These are phyloP conservation scores for Trissoscelio sp. DNA, from an alignment of 2,888 invertebrate genomes.

Conservation along the genomic window DNA sequence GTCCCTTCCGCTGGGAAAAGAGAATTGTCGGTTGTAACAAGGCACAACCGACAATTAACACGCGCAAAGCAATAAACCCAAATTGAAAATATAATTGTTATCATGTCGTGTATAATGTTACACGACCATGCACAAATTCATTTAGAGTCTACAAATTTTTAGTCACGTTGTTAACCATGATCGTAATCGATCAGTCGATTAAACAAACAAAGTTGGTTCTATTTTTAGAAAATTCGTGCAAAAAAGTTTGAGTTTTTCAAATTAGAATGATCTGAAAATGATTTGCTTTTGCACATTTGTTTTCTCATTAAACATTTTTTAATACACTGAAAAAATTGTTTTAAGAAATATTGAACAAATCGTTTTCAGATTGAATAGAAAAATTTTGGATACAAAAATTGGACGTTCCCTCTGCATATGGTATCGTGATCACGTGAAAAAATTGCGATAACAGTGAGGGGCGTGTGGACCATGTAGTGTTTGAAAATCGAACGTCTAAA, in stretches of 20 bases:
- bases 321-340: not conserved
- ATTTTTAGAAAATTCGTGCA: slow-evolving; percentile 8
- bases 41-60: slow-evolving; percentile 59
- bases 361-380: not conserved
- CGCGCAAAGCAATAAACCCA: slow-evolving; percentile 48
- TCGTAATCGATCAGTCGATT: slow-evolving; percentile 9
- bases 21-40: slow-evolving; percentile 17
- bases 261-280: slow-evolving; percentile 2
- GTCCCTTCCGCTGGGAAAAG: slow-evolving; percentile 42
- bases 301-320: too few relatives aligned
- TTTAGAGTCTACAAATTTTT: slow-evolving; percentile 29
- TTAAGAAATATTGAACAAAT: not conserved
- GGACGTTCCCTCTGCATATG: slow-evolving; percentile 8
- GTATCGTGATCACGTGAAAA: slow-evolving; percentile 31
- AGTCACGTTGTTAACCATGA: not conserved
- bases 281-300: too few relatives aligned
- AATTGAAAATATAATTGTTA: slow-evolving; percentile 59
- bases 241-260: not conserved
- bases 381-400: slow-evolving; percentile 1
- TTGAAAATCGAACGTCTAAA: slow-evolving; percentile 44
- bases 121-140: slow-evolving; percentile 59
- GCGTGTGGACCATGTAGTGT: slow-evolving; percentile 42
- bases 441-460: slow-evolving; percentile 29
- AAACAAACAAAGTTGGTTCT: not conserved
- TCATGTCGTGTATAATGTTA: slow-evolving; percentile 59